Percentiles rank a stretch among this genome's conserved stretches.
Conservation (phyloP, 2,113 vertebrate species). For the Corynorhinus townsendii region DNA sequence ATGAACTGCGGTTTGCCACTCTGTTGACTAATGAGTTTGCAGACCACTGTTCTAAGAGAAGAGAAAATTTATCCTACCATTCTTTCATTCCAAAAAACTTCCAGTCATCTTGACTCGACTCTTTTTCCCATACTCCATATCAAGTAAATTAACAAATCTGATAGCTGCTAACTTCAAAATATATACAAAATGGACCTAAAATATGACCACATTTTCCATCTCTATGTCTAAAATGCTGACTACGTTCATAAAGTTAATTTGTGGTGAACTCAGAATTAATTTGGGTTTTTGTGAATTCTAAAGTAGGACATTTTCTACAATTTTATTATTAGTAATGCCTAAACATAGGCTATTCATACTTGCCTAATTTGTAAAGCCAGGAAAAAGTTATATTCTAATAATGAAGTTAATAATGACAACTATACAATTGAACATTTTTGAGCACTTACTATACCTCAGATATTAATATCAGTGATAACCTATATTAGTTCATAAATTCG, state of each 20-base stretch:
- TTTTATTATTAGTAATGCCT: background rate
- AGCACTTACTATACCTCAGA: background rate
- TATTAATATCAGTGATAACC: background rate
- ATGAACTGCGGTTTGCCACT: no score
- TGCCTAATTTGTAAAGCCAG: background rate
- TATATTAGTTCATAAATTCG: background rate
- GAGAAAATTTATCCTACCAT: background rate
- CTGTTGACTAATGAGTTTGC: no score
- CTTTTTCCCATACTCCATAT: background rate
- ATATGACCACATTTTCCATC: background rate
- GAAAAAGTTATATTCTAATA: background rate
- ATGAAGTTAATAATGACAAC: background rate
- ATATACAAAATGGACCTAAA: background rate
- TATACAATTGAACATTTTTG: background rate
- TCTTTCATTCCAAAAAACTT: background rate
- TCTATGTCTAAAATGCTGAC: background rate
- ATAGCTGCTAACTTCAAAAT: background rate
- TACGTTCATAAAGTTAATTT: background rate
- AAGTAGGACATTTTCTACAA: background rate
- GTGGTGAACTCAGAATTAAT: rapidly evolving
- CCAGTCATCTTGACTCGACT: background rate
- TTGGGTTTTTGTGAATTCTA: background rate
- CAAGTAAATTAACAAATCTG: background rate
- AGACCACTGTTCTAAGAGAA: background rate
- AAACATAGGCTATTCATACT: background rate